A percentile compares a stretch with the other conserved stretches of the same genome.
These are phyloP conservation scores for Limonius californicus DNA, from an alignment of 1,140 invertebrate species.

Conservation along the genomic window DNA sequence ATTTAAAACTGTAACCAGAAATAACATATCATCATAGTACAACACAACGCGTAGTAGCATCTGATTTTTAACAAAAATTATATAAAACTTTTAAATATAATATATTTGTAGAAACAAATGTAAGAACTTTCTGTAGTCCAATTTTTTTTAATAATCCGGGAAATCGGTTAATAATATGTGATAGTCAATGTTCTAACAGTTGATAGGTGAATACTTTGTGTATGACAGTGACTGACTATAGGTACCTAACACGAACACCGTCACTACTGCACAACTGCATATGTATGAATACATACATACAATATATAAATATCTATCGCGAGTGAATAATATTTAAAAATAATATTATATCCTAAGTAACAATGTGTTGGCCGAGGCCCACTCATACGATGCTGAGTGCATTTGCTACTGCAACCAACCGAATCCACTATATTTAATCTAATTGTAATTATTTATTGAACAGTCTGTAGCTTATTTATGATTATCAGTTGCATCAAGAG, in stretches of 20 bases:
- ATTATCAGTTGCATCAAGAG: background rate
- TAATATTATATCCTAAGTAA: constrained; percentile 42
- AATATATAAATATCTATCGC: constrained; percentile 38
- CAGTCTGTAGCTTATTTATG: constrained; percentile 9
- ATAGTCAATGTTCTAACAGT: constrained; percentile 16
- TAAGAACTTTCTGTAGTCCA: too few species aligned
- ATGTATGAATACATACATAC: constrained; percentile 38
- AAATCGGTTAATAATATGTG: too few species aligned
- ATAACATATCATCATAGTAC: too few species aligned
- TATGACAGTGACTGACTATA: constrained; percentile 27
- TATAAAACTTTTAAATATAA: too few species aligned
- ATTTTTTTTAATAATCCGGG: too few species aligned
- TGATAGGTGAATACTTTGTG: constrained; percentile 10
- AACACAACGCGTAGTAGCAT: too few species aligned
- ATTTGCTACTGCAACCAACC: constrained; percentile 36
- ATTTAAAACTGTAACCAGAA: too few species aligned
- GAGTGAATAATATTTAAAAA: constrained; percentile 42
- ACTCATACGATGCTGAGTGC: constrained; percentile 28
- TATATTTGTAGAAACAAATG: too few species aligned
- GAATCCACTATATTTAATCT: constrained; percentile 24
- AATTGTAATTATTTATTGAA: constrained; percentile 1
- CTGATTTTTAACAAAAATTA: too few species aligned
- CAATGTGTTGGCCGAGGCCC: constrained; percentile 34
- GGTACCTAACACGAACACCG: constrained; percentile 30
- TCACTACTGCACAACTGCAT: constrained; percentile 39